phyloP scores from a whole-genome alignment of 2,888 invertebrate species.

The Anthrax anthrax region DNA sequence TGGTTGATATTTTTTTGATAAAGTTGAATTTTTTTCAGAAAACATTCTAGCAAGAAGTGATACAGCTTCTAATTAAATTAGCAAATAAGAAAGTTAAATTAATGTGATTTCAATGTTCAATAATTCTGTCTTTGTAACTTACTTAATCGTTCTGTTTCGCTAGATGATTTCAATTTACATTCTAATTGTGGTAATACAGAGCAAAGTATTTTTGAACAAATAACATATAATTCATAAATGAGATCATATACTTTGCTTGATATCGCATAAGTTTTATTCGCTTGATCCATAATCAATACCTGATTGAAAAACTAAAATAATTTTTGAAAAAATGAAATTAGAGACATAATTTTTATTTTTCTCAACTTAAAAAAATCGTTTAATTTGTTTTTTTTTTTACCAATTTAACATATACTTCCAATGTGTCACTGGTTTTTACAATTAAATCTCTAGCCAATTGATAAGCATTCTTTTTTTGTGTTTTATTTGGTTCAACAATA shows the following conservation, averaged over 20 bases:
- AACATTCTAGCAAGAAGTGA: conserved; percentile 90
- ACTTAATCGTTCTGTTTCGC: conserved; percentile 72
- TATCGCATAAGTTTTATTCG: conserved; percentile 65
- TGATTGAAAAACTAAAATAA: conserved; percentile 84
- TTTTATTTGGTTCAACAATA: conserved; percentile 86
- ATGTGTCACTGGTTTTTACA: conserved; percentile 76
- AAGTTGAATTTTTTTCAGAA: conserved; percentile 79
- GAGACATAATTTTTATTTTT: not conserved
- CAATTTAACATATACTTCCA: conserved; percentile 89
- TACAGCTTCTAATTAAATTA: conserved; percentile 48
- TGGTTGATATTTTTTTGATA: conserved; percentile 75
- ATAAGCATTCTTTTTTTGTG: conserved; percentile 79
- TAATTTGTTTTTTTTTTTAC: conserved; percentile 39
- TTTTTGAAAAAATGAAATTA: not conserved
- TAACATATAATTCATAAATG: conserved; percentile 89
- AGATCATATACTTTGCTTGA: conserved; percentile 83
- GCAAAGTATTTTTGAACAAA: conserved; percentile 72
- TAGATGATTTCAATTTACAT: conserved; percentile 85
- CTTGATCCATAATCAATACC: conserved; percentile 82
- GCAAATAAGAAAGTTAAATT: not conserved
- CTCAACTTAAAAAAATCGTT: no score
- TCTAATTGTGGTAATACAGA: conserved; percentile 89
- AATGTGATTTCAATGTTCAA: no score
- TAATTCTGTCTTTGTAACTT: no score
- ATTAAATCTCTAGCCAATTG: conserved; percentile 83